Base-by-base conservation (phyloP, 2,888 invertebrate genomes). In the Oligia strigilis region DNA sequence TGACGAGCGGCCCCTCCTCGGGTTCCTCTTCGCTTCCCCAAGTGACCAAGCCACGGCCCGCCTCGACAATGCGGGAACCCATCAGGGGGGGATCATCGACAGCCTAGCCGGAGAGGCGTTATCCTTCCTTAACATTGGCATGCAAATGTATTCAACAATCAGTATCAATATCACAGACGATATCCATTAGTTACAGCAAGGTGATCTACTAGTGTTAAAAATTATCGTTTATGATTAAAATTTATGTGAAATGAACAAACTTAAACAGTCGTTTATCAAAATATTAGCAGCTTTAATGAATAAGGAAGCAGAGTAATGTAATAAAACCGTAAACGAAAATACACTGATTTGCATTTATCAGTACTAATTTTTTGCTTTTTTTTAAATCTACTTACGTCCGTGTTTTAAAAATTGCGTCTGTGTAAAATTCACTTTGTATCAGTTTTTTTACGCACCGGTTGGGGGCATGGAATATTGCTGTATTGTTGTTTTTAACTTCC, bases 261-360 rank as follows among this genome's bases (percentile, higher is more conserved):
- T 62, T 58, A 62, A 58, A 9, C 23, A 62, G 78, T 67, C 4
- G 13, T 78, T 70, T 75, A 62, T 71, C 66, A 73, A 65, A 64
- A 75, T 70, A 19, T 65, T 69, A 75, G 70, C 6, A 66, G 55
- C 75, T 74, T 1, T 64, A 64, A 71, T 36, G 64, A 66, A 84
- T 66, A 73, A 86, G 86, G 86, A 84, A 86, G 75, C 23, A 40
- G 2, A 70, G 52, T 40, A 19, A 49, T 75, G 58, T 55, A 66
- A 69, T 80, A 80, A 75, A 72, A 80, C 6, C 52, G 64, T 75
- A 29, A 73, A 77, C 62, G 52, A 75, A 81, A 78, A 69, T 86
- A 81, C 13, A 46, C 52, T 65, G 60, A 70, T 83, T 78, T 80
- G 67, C 52, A 86, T 80, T 75, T 0, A 3, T 40, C 3, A 40